Conservation (phyloP, 2,797 vertebrate species). For the Dicrostonyx torquatus region DNA sequence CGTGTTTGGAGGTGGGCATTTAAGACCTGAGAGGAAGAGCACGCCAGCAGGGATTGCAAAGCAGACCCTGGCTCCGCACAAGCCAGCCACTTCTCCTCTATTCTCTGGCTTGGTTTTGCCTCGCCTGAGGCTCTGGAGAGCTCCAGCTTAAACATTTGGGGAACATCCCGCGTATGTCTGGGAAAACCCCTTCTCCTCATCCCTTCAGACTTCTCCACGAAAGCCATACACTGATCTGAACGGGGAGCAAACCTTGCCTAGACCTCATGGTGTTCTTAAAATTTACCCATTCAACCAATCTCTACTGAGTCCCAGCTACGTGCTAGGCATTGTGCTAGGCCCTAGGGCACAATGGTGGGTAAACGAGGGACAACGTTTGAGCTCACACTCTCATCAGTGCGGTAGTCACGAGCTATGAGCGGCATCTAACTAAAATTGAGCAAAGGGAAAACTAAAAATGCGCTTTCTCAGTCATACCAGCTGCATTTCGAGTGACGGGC, state of each 20-base stretch:
- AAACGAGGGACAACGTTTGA: not conserved
- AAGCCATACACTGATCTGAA: not conserved
- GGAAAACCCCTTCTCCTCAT: not conserved
- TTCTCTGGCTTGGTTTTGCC: slow-evolving; percentile 3
- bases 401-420: not conserved
- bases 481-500: not conserved
- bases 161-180: not conserved
- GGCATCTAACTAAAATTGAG: not conserved
- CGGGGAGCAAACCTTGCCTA: not conserved
- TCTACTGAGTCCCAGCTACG: not conserved
- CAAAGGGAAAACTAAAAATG: slow-evolving; percentile 36
- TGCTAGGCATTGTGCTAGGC: not conserved
- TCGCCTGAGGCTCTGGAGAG: not conserved
- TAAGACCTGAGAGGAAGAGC: slow-evolving; percentile 22
- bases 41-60: not conserved
- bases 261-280: not conserved
- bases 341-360: not conserved
- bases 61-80: not conserved
- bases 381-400: not conserved
- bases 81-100: not conserved
- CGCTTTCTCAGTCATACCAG: not conserved
- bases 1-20: not conserved
- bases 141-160: slow-evolving; percentile 30
- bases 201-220: slow-evolving; percentile 1
- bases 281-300: not conserved